Base-by-base conservation (phyloP, 2,888 invertebrate species). In the Stenurella melanura region DNA sequence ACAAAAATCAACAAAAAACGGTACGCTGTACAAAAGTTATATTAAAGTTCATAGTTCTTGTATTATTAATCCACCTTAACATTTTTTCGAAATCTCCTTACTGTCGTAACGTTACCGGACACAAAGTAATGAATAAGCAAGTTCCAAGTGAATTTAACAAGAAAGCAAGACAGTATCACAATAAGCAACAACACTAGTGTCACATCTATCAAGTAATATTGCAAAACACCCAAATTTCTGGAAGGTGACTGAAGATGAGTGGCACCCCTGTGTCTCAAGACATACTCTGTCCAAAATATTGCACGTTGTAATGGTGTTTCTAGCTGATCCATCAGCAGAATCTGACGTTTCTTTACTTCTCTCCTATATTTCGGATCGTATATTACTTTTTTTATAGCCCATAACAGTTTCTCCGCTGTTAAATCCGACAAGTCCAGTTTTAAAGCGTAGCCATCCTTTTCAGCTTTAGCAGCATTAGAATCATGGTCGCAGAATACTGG, bases 401-500 rank as follows among this genome's bases (percentile, higher is more conserved):
- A 91, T 79, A 94, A 91, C 0, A 96, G 89, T 82, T 92, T 91
- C 15, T 94, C 93, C 0, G 94, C 91, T 0, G 94, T 94, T 10
- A 96, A 86, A 6, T 92, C 90, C 70, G 92, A 92, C n/a, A 96
- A 90, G 81, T 95, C 93, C 77, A 96, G 89, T 86, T 94, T 94
- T 12, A 95, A 90, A 0, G 95, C 96, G 88, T 96, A 96, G 0
- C 96, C 96, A 85, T 95, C 95, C 1, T 91, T 87, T 90, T 94
- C 95, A 0, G 96, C 95, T 90, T 96, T 96, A 0, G 95, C 95
- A 0, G 96, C 95, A 87, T 96, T 96, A 0, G 95, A 93, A 85
- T 96, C 96, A 88, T 96, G 96, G 87, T 96, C 96, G 86, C 96
- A 96, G 88, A 96, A 96, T 0, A 96, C 95, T 0, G 96, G 96